Percentiles rank a stretch among this genome's conserved stretches.
phyloP scores from a whole-genome alignment of 1,140 invertebrate genomes.

The Akabosia matsudoensis region DNA sequence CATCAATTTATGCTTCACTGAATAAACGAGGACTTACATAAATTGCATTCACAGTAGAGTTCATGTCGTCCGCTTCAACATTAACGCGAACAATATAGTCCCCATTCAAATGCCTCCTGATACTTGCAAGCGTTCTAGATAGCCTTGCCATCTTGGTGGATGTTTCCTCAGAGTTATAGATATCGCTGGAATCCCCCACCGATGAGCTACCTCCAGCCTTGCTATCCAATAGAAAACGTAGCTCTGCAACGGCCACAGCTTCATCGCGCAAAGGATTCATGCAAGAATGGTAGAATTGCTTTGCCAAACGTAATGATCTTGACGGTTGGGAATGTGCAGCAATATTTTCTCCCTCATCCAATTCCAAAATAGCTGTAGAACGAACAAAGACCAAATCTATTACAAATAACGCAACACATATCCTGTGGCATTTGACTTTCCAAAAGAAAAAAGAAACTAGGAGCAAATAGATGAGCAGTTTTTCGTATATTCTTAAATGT shows the following conservation, averaged over 20 bases:
- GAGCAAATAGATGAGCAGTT: not conserved
- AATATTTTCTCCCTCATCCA: not conserved
- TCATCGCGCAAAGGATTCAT: not conserved
- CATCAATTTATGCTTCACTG: not conserved
- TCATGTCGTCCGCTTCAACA: not conserved
- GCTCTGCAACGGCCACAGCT: not conserved
- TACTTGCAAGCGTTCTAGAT: not conserved
- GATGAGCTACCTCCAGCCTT: too few relatives aligned
- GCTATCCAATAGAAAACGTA: not conserved
- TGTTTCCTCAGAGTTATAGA: not conserved
- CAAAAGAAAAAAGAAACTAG: too few relatives aligned
- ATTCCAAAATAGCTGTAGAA: not conserved
- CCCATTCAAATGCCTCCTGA: not conserved
- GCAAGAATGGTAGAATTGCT: not conserved
- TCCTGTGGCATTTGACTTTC: too few relatives aligned
- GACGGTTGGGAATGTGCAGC: not conserved
- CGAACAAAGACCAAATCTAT: too few relatives aligned
- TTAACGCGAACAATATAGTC: not conserved
- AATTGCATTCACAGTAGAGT: constrained; percentile 15
- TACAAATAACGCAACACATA: not conserved
- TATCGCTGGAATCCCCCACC: too few relatives aligned
- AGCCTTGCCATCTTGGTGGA: not conserved
- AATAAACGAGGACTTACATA: constrained; percentile 19
- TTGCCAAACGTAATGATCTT: not conserved
- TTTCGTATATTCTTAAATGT: not conserved